phyloP scores from a whole-genome alignment of 2,113 vertebrate species.

The Arenaria interpres region DNA sequence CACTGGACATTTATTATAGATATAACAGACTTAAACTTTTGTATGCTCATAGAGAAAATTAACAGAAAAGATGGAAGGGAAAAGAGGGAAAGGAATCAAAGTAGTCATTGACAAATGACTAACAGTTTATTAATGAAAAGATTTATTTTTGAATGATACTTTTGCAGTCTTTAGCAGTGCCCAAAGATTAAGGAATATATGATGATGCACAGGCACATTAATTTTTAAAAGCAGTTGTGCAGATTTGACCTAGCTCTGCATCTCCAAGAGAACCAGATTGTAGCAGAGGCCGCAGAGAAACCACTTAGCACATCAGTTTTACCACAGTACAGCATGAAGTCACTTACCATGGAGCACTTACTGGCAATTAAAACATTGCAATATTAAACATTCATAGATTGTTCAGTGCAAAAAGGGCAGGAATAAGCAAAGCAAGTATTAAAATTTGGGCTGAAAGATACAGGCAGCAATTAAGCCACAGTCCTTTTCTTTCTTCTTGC shows the following conservation, averaged over 20 bases:
- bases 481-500: not conserved
- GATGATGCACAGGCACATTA: not conserved
- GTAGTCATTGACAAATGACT: not conserved
- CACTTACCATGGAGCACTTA: not conserved
- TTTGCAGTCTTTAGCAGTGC: not conserved
- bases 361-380: not conserved
- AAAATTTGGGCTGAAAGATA: not conserved
- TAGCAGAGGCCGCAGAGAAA: slow-evolving; percentile 10
- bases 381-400: not conserved
- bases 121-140: not conserved
- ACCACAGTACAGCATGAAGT: slow-evolving; percentile 3
- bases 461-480: not conserved
- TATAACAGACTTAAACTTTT: not conserved
- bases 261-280: not conserved
- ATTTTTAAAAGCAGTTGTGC: slow-evolving; percentile 6
- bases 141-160: not conserved
- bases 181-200: not conserved
- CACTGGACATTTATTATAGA: not conserved
- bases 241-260: not conserved
- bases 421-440: not conserved
- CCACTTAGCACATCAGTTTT: not conserved
- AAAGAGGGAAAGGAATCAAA: not conserved
- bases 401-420: not conserved
- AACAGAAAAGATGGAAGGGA: not conserved
- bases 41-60: not conserved